Evolutionary conservation across 2,888 invertebrate genomes (phyloP), one percentile per base, ranked within the genome.

Genomic region (Scaptomyza flava): DNA sequence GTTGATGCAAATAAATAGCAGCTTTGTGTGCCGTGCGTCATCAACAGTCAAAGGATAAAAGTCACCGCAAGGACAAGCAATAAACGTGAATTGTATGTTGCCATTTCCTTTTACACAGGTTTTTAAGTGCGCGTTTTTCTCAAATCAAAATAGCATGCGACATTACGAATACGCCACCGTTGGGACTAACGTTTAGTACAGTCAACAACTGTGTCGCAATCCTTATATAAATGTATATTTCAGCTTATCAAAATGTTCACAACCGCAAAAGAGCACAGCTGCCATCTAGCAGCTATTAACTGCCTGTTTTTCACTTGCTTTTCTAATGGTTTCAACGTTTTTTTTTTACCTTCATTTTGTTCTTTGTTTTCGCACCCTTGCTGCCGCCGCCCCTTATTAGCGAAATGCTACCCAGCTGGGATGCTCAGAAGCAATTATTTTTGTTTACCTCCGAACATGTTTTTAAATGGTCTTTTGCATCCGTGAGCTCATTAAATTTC

Each of bases 21-120:
- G 70, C 81, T 67, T 47, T 34, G 27, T 34, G 27, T 14, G 38
- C 14, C 56, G 81, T 66, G 86, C 67, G 80, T 79, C 79, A 81
- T 80, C 41, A 72, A 56, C 56, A 67, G 62, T 63, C 57, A 73
- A 63, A 84, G 68, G 76, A 77, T 36, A 36, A 27, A 65, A 50
- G 50, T 43, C 23, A 42, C 48, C 52, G 46, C 54, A 56, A 51
- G 64, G 68, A 38, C 67, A 50, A 23, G 60, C 79, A 64, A 66
- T 74, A 65, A 74, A 61, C 56, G 41, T 69, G 62, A 65, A 69
- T 69, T 53, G 51, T 33, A 54, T 67, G 46, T 48, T 50, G 27
- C 52, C 54, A 36, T 3, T 12, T 27, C 27, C 1, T 27, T 27
- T 27, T 27, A 6, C 5, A 4, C 27, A 4, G 27, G 27, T 12